Percentiles rank a stretch among this genome's conserved stretches.
Evolutionary conservation across 2,113 vertebrate species (phyloP).

Genomic region (Laterallus jamaicensis): DNA sequence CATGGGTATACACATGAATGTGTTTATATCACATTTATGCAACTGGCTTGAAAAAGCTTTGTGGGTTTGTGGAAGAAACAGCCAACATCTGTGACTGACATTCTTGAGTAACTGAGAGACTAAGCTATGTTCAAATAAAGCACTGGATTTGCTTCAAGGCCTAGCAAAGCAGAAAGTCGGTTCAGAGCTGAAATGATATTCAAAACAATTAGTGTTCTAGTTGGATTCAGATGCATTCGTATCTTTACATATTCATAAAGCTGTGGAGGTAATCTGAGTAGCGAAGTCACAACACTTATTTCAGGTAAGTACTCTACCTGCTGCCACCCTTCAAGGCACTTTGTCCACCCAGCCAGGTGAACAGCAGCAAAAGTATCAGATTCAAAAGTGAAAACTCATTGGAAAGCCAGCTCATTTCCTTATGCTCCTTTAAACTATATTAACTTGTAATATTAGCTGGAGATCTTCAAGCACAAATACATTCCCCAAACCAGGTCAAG

Average conservation of each 20-base stretch:
- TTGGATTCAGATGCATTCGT: background rate
- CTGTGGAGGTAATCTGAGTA: background rate
- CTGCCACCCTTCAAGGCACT: background rate
- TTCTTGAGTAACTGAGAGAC: background rate
- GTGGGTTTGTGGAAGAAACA: background rate
- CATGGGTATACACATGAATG: background rate
- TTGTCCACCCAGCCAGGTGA: background rate
- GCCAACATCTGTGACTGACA: background rate
- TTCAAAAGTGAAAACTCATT: background rate
- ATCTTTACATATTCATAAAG: background rate
- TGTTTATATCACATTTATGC: background rate
- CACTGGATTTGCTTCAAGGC: background rate
- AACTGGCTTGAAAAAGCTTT: background rate
- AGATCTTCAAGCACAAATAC: background rate
- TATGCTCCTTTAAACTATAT: background rate
- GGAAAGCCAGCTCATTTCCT: background rate
- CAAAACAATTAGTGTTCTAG: background rate
- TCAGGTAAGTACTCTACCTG: background rate
- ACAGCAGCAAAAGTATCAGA: background rate
- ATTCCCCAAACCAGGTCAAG: constrained; percentile 18
- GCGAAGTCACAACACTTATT: background rate
- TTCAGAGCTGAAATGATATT: background rate
- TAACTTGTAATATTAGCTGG: background rate
- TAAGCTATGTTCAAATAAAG: background rate
- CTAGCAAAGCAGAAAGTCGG: background rate